Base-by-base conservation (phyloP, 2,113 vertebrate species). In the Lonchura striata region DNA sequence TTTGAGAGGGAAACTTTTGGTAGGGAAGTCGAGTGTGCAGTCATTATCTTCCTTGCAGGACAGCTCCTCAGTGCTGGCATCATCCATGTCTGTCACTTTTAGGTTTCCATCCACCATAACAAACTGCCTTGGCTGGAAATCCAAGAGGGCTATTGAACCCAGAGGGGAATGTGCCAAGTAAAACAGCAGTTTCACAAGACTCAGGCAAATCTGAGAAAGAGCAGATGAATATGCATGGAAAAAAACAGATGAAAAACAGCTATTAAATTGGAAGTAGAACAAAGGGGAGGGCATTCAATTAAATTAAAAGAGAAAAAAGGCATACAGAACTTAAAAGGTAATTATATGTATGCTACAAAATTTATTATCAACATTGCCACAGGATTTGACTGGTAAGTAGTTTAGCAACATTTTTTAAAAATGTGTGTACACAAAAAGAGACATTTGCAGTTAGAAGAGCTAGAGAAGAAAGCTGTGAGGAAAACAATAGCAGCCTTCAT, bases 61-160 rank as follows among this genome's bases (percentile, higher is more conserved):
- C 15, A 98, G 97, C 60, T 98, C 98, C 53, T 97, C 96, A 0
- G 97, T 96, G 81, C 97, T 99, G 96, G 98, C 98, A 74, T 99
- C 98, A 44, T 99, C 99, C 96, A 99, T 97, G 97, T 99, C 99
- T 2, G 98, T 99, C 92, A 99, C 98, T 97, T 99, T 99, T 65
- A 99, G 97, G 90, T 97, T 96, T 52, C 99, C 99, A 42, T 98
- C 98, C 87, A 99, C 98, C 69, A 98, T 98, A 87, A 99, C 98
- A 84, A 99, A 99, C 98, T 99, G 99, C 53, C 98, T 98, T 2
- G 99, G 99, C 97, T 99, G 99, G 97, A 99, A 99, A 97, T 99
- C 99, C 97, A 99, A 97, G 87, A 99, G 98, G 49, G 97, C 98
- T 96, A 99, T 98, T 11, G 99, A 99, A 88, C 99, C 99, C 95